Evolutionary conservation across 2,797 vertebrate genomes (phyloP).

Genomic region (Smutsia gigantea): DNA sequence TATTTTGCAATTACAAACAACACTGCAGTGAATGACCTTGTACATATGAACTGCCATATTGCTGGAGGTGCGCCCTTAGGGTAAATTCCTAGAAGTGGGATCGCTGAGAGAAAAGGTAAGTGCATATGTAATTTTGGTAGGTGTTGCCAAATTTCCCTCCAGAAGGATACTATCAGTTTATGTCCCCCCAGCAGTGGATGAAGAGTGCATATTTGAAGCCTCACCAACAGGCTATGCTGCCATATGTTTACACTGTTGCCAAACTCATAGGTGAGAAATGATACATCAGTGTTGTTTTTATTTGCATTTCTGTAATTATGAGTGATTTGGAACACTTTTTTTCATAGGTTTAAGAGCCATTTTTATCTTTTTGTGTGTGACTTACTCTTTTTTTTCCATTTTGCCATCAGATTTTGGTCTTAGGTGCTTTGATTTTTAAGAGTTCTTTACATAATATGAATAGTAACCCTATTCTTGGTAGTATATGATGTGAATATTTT

Average conservation of each 20-base stretch:
- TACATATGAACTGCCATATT: background rate
- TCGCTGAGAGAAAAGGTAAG: background rate
- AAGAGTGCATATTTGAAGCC: background rate
- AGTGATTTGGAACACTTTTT: background rate
- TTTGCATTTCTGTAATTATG: constrained; percentile 27
- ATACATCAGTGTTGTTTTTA: background rate
- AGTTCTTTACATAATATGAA: background rate
- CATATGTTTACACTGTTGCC: background rate
- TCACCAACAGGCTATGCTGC: background rate
- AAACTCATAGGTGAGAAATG: constrained; percentile 6
- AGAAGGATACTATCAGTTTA: background rate
- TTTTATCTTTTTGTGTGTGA: background rate
- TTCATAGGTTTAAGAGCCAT: constrained; percentile 3
- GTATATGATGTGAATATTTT: background rate
- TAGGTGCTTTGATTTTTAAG: background rate
- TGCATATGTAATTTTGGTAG: background rate
- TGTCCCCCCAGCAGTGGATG: background rate
- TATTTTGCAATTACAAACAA: background rate
- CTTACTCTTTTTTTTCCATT: background rate
- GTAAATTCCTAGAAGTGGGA: background rate
- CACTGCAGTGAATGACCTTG: background rate
- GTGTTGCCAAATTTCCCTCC: background rate
- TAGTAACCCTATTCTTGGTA: background rate
- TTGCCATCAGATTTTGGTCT: background rate
- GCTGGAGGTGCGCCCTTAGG: background rate